Percentiles rank a stretch among this genome's conserved stretches.
These are phyloP conservation scores for Frankliniella fusca DNA, from an alignment of 2,888 invertebrate genomes.

Conservation along the genomic window DNA sequence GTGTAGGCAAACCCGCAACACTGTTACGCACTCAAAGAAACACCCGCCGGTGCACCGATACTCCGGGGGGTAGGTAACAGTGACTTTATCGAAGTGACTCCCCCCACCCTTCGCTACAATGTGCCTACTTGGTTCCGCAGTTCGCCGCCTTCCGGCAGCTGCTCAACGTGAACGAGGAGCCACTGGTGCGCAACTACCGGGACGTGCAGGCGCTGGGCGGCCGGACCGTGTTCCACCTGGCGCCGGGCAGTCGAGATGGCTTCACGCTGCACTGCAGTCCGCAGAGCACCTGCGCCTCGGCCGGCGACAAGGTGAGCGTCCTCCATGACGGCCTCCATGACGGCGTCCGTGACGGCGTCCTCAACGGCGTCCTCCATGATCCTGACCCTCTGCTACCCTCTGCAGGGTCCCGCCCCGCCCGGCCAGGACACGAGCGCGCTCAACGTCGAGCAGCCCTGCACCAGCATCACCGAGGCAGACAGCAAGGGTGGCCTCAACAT, in stretches of 20 bases:
- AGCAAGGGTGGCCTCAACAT: background rate
- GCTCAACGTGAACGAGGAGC: constrained; percentile 2
- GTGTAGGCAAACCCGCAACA: too few species aligned
- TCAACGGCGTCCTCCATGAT: too few species aligned
- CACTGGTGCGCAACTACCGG: constrained; percentile 10
- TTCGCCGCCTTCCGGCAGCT: background rate
- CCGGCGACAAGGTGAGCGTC: background rate
- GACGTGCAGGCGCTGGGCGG: background rate
- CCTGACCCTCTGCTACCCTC: too few species aligned
- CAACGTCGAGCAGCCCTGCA: background rate
- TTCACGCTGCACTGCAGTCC: background rate
- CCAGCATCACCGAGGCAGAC: background rate
- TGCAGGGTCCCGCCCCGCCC: background rate
- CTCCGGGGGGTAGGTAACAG: too few species aligned
- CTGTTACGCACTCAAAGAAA: too few species aligned
- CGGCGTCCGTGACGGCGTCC: too few species aligned
- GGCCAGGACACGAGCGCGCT: background rate
- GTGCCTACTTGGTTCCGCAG: too few species aligned
- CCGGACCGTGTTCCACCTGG: constrained; percentile 1
- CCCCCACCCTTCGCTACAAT: too few species aligned
- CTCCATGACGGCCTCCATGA: background rate
- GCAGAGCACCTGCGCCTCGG: background rate
- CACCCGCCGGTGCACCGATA: too few species aligned
- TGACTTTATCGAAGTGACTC: too few species aligned
- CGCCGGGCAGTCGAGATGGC: background rate